A percentile compares a stretch with the other conserved stretches of the same genome.
Evolutionary conservation across 2,888 invertebrate species (phyloP).

Genomic region (Seira sanloemensis): DNA sequence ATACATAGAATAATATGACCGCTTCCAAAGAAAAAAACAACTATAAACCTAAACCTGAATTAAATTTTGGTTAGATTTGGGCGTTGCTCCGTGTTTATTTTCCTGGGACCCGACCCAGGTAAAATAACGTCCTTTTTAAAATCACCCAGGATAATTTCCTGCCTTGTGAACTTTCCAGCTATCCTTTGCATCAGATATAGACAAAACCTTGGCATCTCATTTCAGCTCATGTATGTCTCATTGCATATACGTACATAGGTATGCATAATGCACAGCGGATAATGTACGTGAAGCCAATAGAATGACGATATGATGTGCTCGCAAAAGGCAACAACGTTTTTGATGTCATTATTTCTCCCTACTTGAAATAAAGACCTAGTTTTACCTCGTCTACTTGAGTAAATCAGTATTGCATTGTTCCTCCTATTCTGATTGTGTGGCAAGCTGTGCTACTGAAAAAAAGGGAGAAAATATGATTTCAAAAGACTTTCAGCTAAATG

Average conservation of each 20-base stretch:
- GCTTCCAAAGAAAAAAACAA: too few species aligned
- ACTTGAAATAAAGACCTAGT: background rate
- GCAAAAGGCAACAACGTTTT: background rate
- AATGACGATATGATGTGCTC: background rate
- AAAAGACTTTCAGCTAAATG: background rate
- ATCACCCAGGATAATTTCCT: too few species aligned
- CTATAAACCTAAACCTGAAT: too few species aligned
- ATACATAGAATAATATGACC: too few species aligned
- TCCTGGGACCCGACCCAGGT: too few species aligned
- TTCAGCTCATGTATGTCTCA: background rate
- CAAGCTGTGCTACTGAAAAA: background rate
- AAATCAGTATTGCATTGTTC: too few species aligned
- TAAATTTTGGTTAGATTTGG: too few species aligned
- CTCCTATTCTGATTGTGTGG: too few species aligned
- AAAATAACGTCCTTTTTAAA: too few species aligned
- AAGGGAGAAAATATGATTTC: background rate
- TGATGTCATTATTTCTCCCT: background rate
- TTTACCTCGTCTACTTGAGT: background rate
- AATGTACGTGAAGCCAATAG: background rate
- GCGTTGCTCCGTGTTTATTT: too few species aligned
- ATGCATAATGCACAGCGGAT: background rate
- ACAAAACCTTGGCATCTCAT: background rate
- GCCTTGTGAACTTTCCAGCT: background rate
- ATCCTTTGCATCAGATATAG: background rate
- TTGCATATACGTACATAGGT: background rate